phyloP scores from a whole-genome alignment of 2,888 invertebrate species.

The Lasioglossum leucozonium region DNA sequence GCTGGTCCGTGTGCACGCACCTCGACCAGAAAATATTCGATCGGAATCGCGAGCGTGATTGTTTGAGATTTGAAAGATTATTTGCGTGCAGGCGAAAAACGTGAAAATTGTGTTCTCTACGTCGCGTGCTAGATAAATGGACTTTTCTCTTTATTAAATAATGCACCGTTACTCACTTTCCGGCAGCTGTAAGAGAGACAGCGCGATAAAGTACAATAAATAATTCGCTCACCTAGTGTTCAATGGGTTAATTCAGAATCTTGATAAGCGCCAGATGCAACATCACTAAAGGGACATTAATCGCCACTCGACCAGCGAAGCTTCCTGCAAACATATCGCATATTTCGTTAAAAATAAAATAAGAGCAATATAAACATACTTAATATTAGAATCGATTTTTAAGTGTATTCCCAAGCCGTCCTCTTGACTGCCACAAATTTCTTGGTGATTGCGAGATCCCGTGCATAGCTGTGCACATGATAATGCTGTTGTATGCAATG shows the following conservation, averaged over 20 bases:
- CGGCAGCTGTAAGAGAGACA: not conserved
- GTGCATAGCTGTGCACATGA: not conserved
- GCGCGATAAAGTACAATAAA: too few relatives aligned
- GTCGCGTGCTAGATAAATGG: not conserved
- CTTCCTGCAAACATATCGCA: conserved; percentile 53
- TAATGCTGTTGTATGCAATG: not conserved
- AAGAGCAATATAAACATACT: not conserved
- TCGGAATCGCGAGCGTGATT: too few relatives aligned
- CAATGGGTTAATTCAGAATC: conserved; percentile 39
- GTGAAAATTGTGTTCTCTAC: not conserved
- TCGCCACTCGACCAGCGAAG: conserved; percentile 40
- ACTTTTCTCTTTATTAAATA: not conserved
- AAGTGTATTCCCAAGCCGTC: not conserved
- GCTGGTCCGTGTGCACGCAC: not conserved
- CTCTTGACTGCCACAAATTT: not conserved
- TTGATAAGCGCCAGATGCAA: conserved; percentile 40
- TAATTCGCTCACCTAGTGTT: conserved; percentile 42
- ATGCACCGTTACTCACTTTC: not conserved
- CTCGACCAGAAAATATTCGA: not conserved
- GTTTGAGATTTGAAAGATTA: too few relatives aligned
- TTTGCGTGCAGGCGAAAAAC: too few relatives aligned
- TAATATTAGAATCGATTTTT: not conserved
- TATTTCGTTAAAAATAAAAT: not conserved
- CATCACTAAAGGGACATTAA: conserved; percentile 44
- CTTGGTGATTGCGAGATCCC: not conserved